Percentiles rank a stretch among this genome's conserved stretches.
Evolutionary conservation across 2,113 vertebrate species (phyloP).

Genomic region (Hippocampus abdominalis): DNA sequence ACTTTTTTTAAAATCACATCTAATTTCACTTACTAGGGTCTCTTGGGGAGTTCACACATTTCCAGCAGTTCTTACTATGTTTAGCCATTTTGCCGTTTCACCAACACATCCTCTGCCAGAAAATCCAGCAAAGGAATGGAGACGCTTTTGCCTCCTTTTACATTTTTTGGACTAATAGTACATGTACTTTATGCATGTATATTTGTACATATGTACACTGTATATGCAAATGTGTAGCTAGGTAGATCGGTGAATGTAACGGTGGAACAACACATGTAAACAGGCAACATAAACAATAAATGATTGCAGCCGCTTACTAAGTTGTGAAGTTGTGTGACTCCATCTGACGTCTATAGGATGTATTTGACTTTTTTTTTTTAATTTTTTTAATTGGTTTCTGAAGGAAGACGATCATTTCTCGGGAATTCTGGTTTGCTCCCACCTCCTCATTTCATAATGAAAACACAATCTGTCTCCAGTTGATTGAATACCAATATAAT

Average conservation of each 20-base stretch:
- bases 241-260: no score
- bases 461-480: constrained; percentile 2
- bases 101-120: constrained; percentile 24
- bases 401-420: background rate
- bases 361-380: background rate
- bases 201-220: no score
- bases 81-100: constrained; percentile 32
- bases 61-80: constrained; percentile 24
- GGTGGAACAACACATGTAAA: no score
- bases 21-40: constrained; percentile 18
- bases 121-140: constrained; percentile 1
- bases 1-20: constrained; percentile 19
- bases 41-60: constrained; percentile 35
- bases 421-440: background rate
- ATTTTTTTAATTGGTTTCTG: background rate
- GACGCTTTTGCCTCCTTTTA: background rate
- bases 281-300: no score
- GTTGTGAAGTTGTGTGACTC: background rate
- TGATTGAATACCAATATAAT: constrained; percentile 19
- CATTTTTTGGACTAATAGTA: background rate
- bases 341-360: background rate
- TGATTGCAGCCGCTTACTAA: no score
- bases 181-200: background rate
- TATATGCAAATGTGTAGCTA: no score
- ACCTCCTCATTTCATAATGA: background rate